Conservation (phyloP, 2,113 vertebrate genomes). For the Lampris incognitus region DNA sequence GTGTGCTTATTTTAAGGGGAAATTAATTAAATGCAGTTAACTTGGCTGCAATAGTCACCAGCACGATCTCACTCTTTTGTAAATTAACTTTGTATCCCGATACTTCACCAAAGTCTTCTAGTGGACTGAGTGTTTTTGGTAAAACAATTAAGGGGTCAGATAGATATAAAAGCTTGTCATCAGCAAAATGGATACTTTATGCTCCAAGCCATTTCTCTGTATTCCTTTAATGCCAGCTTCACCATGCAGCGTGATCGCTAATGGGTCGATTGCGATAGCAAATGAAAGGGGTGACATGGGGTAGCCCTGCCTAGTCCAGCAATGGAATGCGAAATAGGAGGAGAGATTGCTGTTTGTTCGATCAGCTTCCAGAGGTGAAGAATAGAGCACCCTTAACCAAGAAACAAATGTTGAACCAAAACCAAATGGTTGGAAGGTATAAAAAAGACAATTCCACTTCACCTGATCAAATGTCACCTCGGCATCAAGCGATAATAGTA, state of each 20-base stretch:
- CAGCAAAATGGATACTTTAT: no score
- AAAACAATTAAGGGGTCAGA: background rate
- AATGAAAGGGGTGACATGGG: constrained; percentile 10
- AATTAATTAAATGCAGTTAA: background rate
- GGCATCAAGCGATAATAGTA: constrained; percentile 8
- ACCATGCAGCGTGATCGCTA: no score
- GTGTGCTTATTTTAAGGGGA: background rate
- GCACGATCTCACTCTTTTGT: constrained; percentile 5
- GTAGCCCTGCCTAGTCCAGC: constrained; percentile 1
- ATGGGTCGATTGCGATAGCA: background rate
- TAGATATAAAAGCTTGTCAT: no score
- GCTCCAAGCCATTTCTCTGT: no score
- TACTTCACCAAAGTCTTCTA: background rate
- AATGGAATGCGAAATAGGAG: background rate
- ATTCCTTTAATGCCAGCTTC: no score
- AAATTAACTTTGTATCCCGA: constrained; percentile 7
- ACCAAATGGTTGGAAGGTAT: constrained; percentile 7
- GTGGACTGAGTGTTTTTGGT: background rate
- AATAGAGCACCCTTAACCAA: constrained; percentile 15
- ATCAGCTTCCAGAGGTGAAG: background rate
- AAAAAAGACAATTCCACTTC: constrained; percentile 22
- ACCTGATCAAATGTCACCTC: constrained; percentile 14
- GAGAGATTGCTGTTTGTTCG: background rate
- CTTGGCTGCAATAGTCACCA: background rate
- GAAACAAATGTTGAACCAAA: constrained; percentile 1